Evolutionary conservation across 2,113 vertebrate species (phyloP).

Genomic region (Chaetorhynchus papuensis): DNA sequence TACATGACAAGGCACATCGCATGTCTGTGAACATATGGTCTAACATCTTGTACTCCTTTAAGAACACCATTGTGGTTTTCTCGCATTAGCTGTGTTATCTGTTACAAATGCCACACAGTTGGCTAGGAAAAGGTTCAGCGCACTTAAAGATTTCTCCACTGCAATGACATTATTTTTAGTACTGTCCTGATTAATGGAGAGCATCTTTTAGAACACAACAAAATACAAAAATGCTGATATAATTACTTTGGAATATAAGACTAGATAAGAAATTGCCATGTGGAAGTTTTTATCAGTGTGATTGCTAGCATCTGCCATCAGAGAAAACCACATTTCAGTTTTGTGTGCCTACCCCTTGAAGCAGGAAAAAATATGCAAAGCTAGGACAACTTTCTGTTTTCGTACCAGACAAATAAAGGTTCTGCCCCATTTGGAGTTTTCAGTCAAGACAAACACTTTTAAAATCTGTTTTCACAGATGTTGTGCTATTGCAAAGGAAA

Average conservation of each 20-base stretch:
- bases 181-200: neutral
- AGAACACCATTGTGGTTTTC: neutral
- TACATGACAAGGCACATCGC: neutral
- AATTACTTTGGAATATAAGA: neutral
- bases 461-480: neutral
- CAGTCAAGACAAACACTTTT: neutral
- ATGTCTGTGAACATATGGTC: neutral
- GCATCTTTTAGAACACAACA: neutral
- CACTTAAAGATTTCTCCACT: neutral
- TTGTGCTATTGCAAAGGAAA: neutral
- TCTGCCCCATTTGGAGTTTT: neutral
- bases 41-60: slow-evolving; percentile 15
- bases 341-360: neutral
- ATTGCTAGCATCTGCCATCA: neutral
- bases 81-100: neutral
- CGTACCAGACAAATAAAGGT: neutral
- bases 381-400: neutral
- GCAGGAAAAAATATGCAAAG: neutral
- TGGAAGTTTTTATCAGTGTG: neutral
- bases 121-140: neutral
- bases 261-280: neutral
- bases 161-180: neutral
- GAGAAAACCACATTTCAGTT: neutral
- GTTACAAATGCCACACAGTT: neutral
- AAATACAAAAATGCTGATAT: neutral